These are phyloP conservation scores for Drosophila takahashii DNA, from an alignment of 1,140 invertebrate species.

Conservation along the genomic window DNA sequence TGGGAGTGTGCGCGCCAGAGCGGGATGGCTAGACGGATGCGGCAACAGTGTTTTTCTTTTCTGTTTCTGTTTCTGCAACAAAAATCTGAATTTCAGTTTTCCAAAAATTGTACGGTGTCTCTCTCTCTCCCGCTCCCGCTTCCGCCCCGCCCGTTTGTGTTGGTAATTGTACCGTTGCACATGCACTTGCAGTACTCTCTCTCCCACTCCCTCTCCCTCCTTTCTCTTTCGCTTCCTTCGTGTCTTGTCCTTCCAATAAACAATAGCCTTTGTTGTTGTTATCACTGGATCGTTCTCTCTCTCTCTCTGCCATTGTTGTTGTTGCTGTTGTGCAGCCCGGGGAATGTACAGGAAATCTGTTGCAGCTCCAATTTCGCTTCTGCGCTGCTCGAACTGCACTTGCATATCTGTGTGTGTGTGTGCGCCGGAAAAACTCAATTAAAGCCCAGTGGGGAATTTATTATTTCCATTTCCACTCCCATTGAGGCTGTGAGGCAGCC, in stretches of 20 bases:
- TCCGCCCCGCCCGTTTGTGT: conserved; percentile 25
- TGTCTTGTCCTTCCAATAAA: too few relatives aligned
- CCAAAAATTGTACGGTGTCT: conserved; percentile 11
- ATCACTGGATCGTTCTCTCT: conserved; percentile 34
- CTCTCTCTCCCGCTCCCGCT: neutral
- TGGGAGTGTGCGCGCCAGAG: conserved; percentile 17
- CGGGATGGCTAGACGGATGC: conserved; percentile 39
- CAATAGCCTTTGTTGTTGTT: conserved; percentile 56
- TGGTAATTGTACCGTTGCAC: conserved; percentile 35
- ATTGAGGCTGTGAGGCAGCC: neutral
- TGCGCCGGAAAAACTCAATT: conserved; percentile 78
- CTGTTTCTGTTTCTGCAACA: conserved; percentile 25
- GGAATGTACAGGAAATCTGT: conserved; percentile 80
- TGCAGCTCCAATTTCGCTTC: conserved; percentile 76
- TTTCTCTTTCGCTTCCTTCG: neutral
- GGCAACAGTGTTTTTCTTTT: conserved; percentile 54
- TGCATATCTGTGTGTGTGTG: conserved; percentile 33
- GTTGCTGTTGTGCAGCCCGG: conserved; percentile 58
- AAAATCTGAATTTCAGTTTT: conserved; percentile 36
- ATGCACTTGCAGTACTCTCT: conserved; percentile 33
- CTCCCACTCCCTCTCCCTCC: conserved; percentile 2
- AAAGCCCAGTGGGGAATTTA: conserved; percentile 53
- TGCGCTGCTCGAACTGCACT: conserved; percentile 72
- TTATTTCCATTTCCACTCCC: conserved; percentile 32
- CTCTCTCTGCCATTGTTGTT: conserved; percentile 20